Conservation (phyloP, 1,140 invertebrate species). For the Semibalanus balanoides region DNA sequence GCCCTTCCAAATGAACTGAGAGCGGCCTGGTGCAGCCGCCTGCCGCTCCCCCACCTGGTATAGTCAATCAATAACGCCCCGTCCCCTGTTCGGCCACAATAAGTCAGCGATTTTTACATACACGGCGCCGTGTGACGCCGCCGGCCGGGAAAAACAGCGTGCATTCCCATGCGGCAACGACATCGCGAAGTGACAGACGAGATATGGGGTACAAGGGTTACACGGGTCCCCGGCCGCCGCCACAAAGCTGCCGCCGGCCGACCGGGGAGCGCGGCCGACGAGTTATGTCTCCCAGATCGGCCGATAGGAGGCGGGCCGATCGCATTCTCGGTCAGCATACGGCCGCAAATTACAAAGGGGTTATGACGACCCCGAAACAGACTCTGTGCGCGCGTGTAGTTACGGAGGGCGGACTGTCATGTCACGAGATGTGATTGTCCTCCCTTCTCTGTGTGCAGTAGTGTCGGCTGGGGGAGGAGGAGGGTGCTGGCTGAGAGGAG, state of each 20-base stretch:
- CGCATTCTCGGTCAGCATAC: background rate
- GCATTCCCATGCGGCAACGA: background rate
- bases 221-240: background rate
- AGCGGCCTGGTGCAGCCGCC: background rate
- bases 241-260: background rate
- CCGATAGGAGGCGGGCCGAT: background rate
- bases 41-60: too few relatives aligned
- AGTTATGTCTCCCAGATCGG: background rate
- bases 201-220: background rate
- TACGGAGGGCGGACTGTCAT: background rate
- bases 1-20: background rate
- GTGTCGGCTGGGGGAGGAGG: too few relatives aligned
- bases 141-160: background rate
- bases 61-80: background rate
- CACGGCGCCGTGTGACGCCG: background rate
- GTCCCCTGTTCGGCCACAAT: background rate
- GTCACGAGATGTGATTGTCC: background rate
- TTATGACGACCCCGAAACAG: background rate
- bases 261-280: too few relatives aligned
- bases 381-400: background rate
- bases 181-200: background rate
- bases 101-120: background rate
- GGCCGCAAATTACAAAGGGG: background rate
- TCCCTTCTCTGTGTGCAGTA: too few relatives aligned
- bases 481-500: too few relatives aligned